Conservation (phyloP, 2,113 vertebrate species). For the Bothrops jararaca region DNA sequence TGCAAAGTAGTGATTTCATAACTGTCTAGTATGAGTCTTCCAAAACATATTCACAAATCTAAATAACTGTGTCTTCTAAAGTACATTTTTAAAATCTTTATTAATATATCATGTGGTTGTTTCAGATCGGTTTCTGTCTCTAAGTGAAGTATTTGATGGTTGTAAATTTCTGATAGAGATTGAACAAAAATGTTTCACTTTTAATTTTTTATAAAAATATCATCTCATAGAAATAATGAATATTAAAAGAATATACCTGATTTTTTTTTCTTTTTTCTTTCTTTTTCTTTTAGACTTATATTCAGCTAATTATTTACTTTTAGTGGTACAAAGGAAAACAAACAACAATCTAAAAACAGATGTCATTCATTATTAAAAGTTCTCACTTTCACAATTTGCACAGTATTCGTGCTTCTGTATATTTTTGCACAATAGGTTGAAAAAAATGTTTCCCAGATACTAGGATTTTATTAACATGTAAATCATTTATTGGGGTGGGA, state of each 20-base stretch:
- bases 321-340: not conserved
- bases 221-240: not conserved
- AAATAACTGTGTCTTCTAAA: not conserved
- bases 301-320: not conserved
- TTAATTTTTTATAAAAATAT: not conserved
- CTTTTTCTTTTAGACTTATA: not conserved
- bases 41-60: not conserved
- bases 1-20: slow-evolving; percentile 26
- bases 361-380: not conserved
- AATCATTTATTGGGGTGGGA: not conserved
- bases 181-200: not conserved
- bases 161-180: not conserved
- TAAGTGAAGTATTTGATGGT: not conserved
- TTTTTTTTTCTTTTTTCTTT: no score
- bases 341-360: not conserved
- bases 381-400: not conserved
- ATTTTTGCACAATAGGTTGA: not conserved
- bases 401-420: not conserved
- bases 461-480: not conserved
- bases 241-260: not conserved
- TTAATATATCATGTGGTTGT: not conserved
- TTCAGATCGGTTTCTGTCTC: not conserved
- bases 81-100: not conserved
- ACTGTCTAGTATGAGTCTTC: slow-evolving; percentile 1
- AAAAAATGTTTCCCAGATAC: not conserved